A percentile compares a stretch with the other conserved stretches of the same genome.
phyloP scores from a whole-genome alignment of 2,888 invertebrate species.

The Epiblema foenella region DNA sequence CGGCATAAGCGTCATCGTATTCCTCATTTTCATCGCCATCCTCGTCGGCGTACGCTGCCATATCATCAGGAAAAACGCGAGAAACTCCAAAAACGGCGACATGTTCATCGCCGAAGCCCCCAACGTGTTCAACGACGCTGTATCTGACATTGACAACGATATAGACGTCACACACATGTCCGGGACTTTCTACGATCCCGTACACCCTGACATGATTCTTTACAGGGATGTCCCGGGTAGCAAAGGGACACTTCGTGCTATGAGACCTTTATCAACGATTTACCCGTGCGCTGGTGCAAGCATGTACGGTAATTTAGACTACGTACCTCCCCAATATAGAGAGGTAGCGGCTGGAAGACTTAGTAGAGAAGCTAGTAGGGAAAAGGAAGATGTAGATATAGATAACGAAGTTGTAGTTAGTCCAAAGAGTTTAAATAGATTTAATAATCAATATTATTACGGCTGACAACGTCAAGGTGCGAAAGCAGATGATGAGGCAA shows the following conservation, averaged over 20 bases:
- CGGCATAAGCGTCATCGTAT: conserved; percentile 57
- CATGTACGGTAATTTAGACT: conserved; percentile 78
- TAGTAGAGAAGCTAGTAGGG: conserved; percentile 52
- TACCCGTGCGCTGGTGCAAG: conserved; percentile 74
- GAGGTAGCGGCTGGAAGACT: conserved; percentile 59
- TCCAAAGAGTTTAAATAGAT: conserved; percentile 75
- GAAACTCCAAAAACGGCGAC: conserved; percentile 72
- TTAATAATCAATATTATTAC: conserved; percentile 73
- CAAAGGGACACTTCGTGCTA: conserved; percentile 73
- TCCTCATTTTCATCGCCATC: conserved; percentile 57
- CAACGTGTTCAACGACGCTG: conserved; percentile 74
- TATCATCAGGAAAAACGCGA: conserved; percentile 56
- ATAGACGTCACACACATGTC: conserved; percentile 77
- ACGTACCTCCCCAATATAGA: conserved; percentile 65
- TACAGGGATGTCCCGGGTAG: conserved; percentile 72
- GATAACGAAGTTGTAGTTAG: conserved; percentile 69
- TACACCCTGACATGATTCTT: conserved; percentile 79
- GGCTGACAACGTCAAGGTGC: conserved; percentile 71
- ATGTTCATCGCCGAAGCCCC: conserved; percentile 79
- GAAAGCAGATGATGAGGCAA: conserved; percentile 59
- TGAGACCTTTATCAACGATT: conserved; percentile 77
- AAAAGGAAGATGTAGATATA: conserved; percentile 62
- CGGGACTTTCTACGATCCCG: conserved; percentile 77
- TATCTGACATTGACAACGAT: conserved; percentile 78
- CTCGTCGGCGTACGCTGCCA: conserved; percentile 64